Evolutionary conservation across 2,113 vertebrate genomes (phyloP).

Genomic region (Anhinga rufa): DNA sequence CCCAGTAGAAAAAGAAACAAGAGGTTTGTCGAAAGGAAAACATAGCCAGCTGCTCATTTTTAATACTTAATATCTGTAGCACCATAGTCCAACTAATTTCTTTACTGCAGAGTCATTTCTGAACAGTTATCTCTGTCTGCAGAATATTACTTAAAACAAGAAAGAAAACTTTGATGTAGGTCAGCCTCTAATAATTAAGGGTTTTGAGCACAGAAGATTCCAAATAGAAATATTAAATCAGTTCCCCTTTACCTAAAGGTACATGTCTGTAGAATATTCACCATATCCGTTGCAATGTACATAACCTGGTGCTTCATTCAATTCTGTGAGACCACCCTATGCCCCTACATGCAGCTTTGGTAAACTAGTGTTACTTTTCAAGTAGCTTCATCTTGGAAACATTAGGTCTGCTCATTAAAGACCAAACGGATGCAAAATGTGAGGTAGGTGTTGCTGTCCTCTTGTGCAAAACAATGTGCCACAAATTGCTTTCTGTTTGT

Average conservation of each 20-base stretch:
- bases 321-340: not conserved
- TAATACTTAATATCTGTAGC: not conserved
- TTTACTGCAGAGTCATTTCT: not conserved
- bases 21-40: not conserved
- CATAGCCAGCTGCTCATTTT: not conserved
- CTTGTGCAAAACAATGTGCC: not conserved
- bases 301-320: not conserved
- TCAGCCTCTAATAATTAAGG: not conserved
- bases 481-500: not conserved
- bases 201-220: not conserved
- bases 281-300: fast-evolving
- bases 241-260: not conserved
- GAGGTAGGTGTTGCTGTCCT: not conserved
- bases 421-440: not conserved
- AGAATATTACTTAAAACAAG: not conserved
- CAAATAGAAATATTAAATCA: not conserved
- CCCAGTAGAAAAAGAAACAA: not conserved
- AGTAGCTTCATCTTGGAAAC: not conserved
- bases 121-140: not conserved
- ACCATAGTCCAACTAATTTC: not conserved
- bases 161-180: not conserved
- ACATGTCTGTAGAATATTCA: not conserved
- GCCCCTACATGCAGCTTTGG: not conserved
- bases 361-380: not conserved
- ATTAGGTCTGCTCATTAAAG: not conserved